Evolutionary conservation across 2,113 vertebrate species (phyloP), one percentile per base, ranked within the genome.

Genomic region (Gymnobelideus leadbeateri): DNA sequence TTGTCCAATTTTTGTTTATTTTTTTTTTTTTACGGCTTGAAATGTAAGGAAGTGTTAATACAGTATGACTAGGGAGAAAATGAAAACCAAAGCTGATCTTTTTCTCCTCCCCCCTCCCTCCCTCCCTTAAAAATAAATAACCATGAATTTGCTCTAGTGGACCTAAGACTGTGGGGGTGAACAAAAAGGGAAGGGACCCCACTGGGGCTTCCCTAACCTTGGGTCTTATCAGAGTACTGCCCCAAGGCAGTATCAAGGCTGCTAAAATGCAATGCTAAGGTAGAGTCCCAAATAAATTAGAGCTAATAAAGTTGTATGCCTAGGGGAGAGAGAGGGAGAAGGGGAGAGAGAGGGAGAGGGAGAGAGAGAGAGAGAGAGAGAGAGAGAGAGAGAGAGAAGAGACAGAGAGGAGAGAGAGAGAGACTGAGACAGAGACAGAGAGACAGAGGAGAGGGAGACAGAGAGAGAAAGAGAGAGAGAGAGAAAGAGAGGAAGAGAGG

Each of bases 1-100:
- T 68, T 61, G 90, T 97, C 92, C 89, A 6, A 0, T 93, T 97
- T 90, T 89, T 96, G 49, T 97, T 92, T 95, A 92, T 93, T 95
- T 98, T 94, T 31, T 98, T 94, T 31, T 92, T 51, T 95, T 91
- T 31, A 31, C 61, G 0, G 51, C 93, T 94, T 90, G 94, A 37
- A 94, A 93, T 92, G 90, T 94, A 61, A 50, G 93, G 54, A 91
- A 92, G 57, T n/a, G 94, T 94, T 93, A 97, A 94, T 53, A 61
- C 8, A 26, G 92, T 0, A 31, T 89, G 43, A 57, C 91, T 31
- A 53, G 84, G 52, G 55, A 46, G 95, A 43, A n/a, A 14, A 52
- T 2, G 0, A 23, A 50, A 49, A 90, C 50, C 4, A 47, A 46
- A 89, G 95, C 77, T 90, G 90, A 91, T 84, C 91, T 49, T 94